Conservation (phyloP, 64 coral and sea anemone genomes). For the Stichodactyla mertensii region DNA sequence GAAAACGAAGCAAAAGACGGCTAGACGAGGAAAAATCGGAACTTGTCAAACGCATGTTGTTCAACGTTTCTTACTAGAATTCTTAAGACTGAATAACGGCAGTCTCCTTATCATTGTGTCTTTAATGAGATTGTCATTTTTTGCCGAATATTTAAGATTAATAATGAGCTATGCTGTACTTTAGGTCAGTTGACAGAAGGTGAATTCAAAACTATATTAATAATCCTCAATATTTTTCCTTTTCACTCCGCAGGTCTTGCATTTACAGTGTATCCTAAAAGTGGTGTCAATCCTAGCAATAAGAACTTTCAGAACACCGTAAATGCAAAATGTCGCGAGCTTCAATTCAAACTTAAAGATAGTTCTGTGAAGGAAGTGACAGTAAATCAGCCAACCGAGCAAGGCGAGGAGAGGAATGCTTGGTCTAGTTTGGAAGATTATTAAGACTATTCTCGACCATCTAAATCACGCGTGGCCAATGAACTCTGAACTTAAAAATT, state of each 20-base stretch:
- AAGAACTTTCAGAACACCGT: conserved; percentile 2
- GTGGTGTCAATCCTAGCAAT: background rate
- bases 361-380: too few species aligned
- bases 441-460: too few species aligned
- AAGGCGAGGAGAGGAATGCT: too few species aligned
- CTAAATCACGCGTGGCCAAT: too few species aligned
- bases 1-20: background rate
- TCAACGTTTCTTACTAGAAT: background rate
- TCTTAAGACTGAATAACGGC: too few species aligned
- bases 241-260: background rate
- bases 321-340: background rate
- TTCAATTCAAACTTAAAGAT: background rate
- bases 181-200: background rate
- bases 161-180: background rate
- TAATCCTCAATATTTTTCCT: background rate
- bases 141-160: too few species aligned
- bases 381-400: too few species aligned
- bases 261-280: background rate
- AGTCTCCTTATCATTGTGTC: too few species aligned
- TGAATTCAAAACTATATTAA: background rate
- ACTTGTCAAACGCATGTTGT: background rate
- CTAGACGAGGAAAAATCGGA: background rate
- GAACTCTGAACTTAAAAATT: too few species aligned
- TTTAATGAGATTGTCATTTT: too few species aligned
- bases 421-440: too few species aligned